phyloP scores from a whole-genome alignment of 2,113 vertebrate species.

The Mobula birostris region DNA sequence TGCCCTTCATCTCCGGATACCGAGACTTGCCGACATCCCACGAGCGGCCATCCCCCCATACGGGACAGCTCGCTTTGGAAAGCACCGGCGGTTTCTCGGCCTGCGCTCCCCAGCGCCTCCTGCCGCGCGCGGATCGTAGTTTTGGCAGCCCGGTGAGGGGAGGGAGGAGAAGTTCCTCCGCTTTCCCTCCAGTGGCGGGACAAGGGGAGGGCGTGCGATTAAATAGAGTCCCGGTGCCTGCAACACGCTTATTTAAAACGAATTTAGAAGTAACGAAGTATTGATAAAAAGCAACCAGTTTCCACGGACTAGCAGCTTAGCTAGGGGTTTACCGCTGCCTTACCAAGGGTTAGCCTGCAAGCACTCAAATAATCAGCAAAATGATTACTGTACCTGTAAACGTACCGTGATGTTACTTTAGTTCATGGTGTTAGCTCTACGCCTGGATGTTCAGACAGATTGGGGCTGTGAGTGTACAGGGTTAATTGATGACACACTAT shows the following conservation, averaged over 20 bases:
- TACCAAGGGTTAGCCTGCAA: no score
- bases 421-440: not conserved
- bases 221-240: not conserved
- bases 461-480: not conserved
- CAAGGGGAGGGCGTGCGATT: no score
- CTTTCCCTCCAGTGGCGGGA: no score
- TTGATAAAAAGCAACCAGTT: not conserved
- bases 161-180: no score
- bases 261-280: not conserved
- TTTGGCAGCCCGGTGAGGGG: not conserved
- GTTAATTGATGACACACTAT: not conserved
- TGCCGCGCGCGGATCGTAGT: not conserved
- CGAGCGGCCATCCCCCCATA: no score
- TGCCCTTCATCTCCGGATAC: no score
- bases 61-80: no score
- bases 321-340: no score
- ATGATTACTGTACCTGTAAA: not conserved
- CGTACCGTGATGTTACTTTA: not conserved
- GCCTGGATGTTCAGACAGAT: not conserved
- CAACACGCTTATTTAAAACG: not conserved
- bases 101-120: not conserved
- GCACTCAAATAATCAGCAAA: not conserved
- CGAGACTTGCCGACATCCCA: no score
- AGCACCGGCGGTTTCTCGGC: not conserved
- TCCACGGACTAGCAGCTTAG: no score